phyloP scores from a whole-genome alignment of 2,113 vertebrate species.

The Zosterops japonicus region DNA sequence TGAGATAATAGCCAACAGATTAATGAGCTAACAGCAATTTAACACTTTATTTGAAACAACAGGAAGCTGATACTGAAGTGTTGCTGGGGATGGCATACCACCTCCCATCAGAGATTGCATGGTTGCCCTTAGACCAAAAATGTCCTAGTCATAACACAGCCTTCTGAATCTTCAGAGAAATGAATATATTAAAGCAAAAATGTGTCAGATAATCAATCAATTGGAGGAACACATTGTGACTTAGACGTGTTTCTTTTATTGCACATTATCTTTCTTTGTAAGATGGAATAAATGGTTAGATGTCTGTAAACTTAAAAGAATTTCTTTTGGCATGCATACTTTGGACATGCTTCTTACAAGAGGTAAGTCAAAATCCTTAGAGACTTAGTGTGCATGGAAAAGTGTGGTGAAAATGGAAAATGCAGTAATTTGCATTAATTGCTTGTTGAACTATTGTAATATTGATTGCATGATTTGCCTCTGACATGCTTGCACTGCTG shows the following conservation, averaged over 20 bases:
- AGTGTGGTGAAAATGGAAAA: constrained; percentile 44
- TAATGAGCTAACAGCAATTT: not conserved
- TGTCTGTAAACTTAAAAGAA: not conserved
- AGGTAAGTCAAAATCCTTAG: constrained; percentile 27
- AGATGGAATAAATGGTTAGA: not conserved
- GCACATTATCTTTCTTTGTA: not conserved
- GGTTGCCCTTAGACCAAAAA: not conserved
- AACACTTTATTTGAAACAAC: not conserved
- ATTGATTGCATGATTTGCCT: constrained; percentile 58
- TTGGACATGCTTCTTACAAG: constrained; percentile 21
- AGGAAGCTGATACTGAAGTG: not conserved
- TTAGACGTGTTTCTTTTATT: not conserved
- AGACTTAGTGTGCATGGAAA: constrained; percentile 38
- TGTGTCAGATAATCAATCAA: not conserved
- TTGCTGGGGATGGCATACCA: not conserved
- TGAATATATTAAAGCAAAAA: not conserved
- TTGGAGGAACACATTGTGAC: not conserved
- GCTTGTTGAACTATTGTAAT: constrained; percentile 40
- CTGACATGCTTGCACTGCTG: constrained; percentile 36
- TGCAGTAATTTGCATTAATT: constrained; percentile 56
- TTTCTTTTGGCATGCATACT: constrained; percentile 23
- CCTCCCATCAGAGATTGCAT: not conserved
- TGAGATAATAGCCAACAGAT: not conserved
- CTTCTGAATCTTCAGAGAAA: not conserved
- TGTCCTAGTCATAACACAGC: not conserved